Conservation (phyloP, 2,113 vertebrate genomes). For the Sardina pilchardus region DNA sequence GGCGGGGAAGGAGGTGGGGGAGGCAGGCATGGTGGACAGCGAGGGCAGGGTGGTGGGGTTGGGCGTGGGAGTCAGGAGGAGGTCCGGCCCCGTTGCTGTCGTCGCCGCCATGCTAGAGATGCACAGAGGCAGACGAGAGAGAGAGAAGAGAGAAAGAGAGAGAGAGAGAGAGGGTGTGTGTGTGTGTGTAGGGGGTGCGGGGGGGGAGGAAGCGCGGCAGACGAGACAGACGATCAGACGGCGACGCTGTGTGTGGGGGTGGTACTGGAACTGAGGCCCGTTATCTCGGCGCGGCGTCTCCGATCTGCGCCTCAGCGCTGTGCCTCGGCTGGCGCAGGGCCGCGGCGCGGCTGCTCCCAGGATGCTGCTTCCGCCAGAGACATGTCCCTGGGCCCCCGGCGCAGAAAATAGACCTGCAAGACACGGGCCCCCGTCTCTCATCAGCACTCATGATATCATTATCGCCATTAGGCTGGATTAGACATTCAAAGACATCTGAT, state of each 20-base stretch:
- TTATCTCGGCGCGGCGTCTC: background rate
- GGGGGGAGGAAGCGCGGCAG: background rate
- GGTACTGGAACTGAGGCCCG: background rate
- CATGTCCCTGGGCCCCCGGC: background rate
- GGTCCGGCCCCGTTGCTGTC: background rate
- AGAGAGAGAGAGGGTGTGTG: background rate
- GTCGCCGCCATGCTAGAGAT: background rate
- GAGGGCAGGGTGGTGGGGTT: constrained; percentile 52
- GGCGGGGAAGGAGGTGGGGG: constrained; percentile 50
- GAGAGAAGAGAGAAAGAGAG: background rate
- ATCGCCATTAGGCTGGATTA: background rate
- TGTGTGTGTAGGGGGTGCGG: background rate
- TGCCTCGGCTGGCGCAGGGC: background rate
- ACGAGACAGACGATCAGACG: background rate
- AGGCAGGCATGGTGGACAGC: constrained; percentile 49
- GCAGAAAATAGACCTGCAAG: background rate
- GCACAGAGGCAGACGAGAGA: background rate
- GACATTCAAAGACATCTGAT: background rate
- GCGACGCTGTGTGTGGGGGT: background rate
- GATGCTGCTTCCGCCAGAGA: background rate
- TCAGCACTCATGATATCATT: background rate
- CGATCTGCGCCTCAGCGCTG: background rate
- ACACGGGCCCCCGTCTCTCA: background rate
- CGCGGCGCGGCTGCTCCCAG: background rate
- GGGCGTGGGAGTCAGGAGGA: constrained; percentile 25